Base-by-base conservation (phyloP, 2,797 vertebrate species). In the Gambusia yucatana region DNA sequence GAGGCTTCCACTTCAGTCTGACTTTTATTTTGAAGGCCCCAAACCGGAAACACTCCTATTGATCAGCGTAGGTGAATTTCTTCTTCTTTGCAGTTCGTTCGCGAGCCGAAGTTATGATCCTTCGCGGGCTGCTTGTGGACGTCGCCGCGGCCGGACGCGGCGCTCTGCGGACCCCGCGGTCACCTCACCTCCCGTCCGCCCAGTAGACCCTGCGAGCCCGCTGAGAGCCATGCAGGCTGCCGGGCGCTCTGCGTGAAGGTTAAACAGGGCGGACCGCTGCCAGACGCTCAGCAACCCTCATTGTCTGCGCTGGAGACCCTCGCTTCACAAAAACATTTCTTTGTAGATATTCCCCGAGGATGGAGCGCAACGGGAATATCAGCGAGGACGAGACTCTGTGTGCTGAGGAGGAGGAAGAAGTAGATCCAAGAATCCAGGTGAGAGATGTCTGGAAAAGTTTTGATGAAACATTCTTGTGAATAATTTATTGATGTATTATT, bases 361-460 rank as follows among this genome's bases (percentile, higher is more conserved):
- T 96, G 96, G 95, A 96, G 41, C 88, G 86, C 73, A 93, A 87
- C 55, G 94, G 86, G 78, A 91, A 86, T 71, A 89, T 84, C 33
- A 88, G 79, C 20, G 95, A 95, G n/a, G 94, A 94, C 44, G 95
- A 95, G 48, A 83, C 85, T 0, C 95, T 95, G 76, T 91, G 91
- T 79, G 85, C 89, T 1, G 91, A 90, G 17, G 90, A 91, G 36
- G 92, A 92, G 6, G 97, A 97, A 73, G 97, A 98, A 92, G 97
- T 99, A 84, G 98, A 99, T 8, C 98, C 98, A 36, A 96, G 98
- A 84, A 98, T 99, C 82, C 97, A 99, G 97, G 98, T 99, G 90
- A 69, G 61, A 50, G 63, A 67, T 67, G 61, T 20, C 33, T 3
- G 36, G 7, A 41, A 67, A 41, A 67, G 20, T 61, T 33, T 14